Evolutionary conservation across 2,888 invertebrate genomes (phyloP).

Genomic region (Nasonovia ribisnigri): DNA sequence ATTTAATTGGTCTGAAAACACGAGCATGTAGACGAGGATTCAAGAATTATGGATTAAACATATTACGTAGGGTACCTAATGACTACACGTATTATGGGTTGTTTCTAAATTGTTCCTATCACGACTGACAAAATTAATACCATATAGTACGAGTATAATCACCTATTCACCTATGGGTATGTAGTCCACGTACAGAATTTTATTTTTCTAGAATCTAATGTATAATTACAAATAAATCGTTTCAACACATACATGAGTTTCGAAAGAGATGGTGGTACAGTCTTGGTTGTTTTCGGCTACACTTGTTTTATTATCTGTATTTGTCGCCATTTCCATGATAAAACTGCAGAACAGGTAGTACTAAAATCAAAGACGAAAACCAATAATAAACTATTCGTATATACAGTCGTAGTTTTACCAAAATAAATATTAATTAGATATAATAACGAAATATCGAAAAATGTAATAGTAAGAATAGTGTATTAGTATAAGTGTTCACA

Average conservation of each 20-base stretch:
- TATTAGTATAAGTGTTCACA: background rate
- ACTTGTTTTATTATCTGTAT: background rate
- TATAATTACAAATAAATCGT: background rate
- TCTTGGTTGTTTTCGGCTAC: background rate
- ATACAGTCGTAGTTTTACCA: no score
- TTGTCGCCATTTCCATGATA: conserved; percentile 37
- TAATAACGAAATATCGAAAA: background rate
- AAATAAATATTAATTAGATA: background rate
- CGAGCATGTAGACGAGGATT: background rate
- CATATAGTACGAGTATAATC: background rate
- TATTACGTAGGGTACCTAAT: background rate
- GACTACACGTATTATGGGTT: background rate
- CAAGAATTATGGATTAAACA: background rate
- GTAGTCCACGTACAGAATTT: background rate
- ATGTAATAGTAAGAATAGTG: background rate
- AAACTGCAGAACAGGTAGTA: background rate
- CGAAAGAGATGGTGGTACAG: conserved; percentile 7
- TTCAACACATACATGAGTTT: background rate
- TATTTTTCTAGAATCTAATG: background rate
- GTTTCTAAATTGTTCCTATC: background rate
- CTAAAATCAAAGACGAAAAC: background rate
- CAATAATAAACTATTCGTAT: background rate
- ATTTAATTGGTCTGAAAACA: background rate
- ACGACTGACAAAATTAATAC: background rate
- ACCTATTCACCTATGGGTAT: no score